These are phyloP conservation scores for Sussaba pulchella DNA, from an alignment of 2,888 invertebrate genomes.

Conservation along the genomic window DNA sequence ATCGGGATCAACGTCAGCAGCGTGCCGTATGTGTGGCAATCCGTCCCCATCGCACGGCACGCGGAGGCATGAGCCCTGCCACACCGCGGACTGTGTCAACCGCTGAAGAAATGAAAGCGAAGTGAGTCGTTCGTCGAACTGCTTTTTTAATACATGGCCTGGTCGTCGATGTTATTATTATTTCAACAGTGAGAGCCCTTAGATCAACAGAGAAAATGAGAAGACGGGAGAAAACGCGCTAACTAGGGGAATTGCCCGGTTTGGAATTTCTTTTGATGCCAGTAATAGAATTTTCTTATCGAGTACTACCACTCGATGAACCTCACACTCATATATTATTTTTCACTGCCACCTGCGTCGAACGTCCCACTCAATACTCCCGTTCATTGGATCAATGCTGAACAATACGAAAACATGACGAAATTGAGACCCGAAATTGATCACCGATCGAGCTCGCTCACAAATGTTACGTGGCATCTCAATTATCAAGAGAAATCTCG, in stretches of 20 bases:
- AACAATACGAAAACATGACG: conserved; percentile 33
- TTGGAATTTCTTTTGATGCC: conserved; percentile 74
- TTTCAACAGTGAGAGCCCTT: conserved; percentile 67
- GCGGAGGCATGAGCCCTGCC: conserved; percentile 66
- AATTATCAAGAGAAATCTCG: background rate
- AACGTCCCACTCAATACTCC: conserved; percentile 58
- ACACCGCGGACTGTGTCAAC: conserved; percentile 43
- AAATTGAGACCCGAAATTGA: conserved; percentile 38
- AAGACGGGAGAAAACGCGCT: conserved; percentile 37
- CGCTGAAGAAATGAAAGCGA: conserved; percentile 49
- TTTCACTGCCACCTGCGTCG: conserved; percentile 64
- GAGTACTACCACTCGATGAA: conserved; percentile 57
- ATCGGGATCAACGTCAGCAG: conserved; percentile 32
- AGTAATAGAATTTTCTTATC: conserved; percentile 73
- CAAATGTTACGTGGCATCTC: background rate
- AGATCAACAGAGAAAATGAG: conserved; percentile 67
- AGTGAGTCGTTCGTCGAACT: conserved; percentile 9
- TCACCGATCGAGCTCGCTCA: background rate
- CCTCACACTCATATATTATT: conserved; percentile 45
- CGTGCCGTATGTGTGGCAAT: conserved; percentile 63
- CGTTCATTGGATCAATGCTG: conserved; percentile 44
- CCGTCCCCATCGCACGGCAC: conserved; percentile 74
- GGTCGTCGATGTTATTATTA: conserved; percentile 70
- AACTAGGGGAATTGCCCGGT: conserved; percentile 71
- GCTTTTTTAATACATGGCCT: conserved; percentile 54